phyloP scores from a whole-genome alignment of 1,140 invertebrate genomes.

The Leptinotarsa undecemlineata region DNA sequence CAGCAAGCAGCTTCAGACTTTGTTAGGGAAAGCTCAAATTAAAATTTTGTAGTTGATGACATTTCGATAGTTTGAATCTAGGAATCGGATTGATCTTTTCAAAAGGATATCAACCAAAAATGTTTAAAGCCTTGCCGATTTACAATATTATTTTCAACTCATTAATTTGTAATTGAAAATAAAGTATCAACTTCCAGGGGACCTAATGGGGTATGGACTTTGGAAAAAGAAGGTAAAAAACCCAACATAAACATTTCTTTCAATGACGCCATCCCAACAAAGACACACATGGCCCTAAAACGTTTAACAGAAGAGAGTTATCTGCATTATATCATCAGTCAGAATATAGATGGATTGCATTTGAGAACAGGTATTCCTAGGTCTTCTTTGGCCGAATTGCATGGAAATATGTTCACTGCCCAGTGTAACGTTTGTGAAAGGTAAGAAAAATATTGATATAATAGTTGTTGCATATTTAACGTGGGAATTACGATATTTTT shows the following conservation, averaged over 20 bases:
- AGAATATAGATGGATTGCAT: slow-evolving; percentile 98
- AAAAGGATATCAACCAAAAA: slow-evolving; percentile 20
- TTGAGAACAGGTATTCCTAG: slow-evolving; percentile 84
- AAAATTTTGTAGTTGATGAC: too few relatives aligned
- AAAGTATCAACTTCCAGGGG: slow-evolving; percentile 66
- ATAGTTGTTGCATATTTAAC: too few relatives aligned
- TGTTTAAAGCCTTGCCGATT: neutral
- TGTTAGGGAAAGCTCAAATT: too few relatives aligned
- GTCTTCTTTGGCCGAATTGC: slow-evolving; percentile 85
- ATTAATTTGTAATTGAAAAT: neutral
- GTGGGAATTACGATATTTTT: too few relatives aligned
- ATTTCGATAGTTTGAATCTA: too few relatives aligned
- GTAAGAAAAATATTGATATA: slow-evolving; percentile 56
- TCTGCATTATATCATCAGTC: slow-evolving; percentile 89
- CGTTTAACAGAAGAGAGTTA: slow-evolving; percentile 75
- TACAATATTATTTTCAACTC: neutral
- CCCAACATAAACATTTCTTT: slow-evolving; percentile 87
- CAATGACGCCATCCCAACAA: slow-evolving; percentile 88
- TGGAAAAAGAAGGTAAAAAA: slow-evolving; percentile 89
- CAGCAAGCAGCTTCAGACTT: too few relatives aligned
- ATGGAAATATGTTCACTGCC: slow-evolving; percentile 98
- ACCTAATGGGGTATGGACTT: slow-evolving; percentile 97
- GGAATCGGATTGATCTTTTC: neutral
- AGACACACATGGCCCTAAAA: slow-evolving; percentile 91
- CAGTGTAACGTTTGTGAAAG: slow-evolving; percentile 89